Evolutionary conservation across 2,797 vertebrate species (phyloP), one percentile per base, ranked within the genome.

Genomic region (Sciurus vulgaris): DNA sequence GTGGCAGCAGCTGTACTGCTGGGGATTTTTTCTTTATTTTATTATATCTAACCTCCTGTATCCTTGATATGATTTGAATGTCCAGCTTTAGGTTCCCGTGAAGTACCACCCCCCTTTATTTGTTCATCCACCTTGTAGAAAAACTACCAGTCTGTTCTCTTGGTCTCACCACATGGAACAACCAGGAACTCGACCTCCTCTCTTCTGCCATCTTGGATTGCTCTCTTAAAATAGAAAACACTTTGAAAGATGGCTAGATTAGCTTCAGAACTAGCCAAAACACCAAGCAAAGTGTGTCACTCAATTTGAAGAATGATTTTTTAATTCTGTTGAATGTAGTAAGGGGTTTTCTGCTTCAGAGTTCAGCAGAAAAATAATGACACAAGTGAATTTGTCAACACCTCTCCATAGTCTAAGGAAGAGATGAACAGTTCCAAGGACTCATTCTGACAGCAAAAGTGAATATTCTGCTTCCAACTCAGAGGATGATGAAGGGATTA

Each of bases 381-480:
- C 98, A 97, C 99, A 96, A 98, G 98, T 85, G 98, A 99, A 98
- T 99, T 98, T 99, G 59, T 99, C 99, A 93, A 99, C 99, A 47
- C 99, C 99, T 28, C 99, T 99, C 65, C 98, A 99, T 98, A 98
- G 99, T 86, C 98, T 99, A 96, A 98, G 99, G 97, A 99, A 99
- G 98, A 99, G 99, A 97, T 98, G 99, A 70, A 96, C 98, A 99
- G 99, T 98, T 84, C 98, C 99, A 1, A 98, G 98, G 95, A 96
- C 99, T 35, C 98, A 97, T 91, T 99, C 99, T 30, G 99, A 99
- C 97, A 99, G 99, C 14, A 99, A 99, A 97, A 99, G 99, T 90
- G 99, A 99, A 91, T 99, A 99, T 97, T 99, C 99, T 10, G 98
- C 99, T 82, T 99, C 99, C 22, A 99, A 99, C 98, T 99, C 99